Evolutionary conservation across 2,888 invertebrate genomes (phyloP), one percentile per base, ranked within the genome.

Genomic region (Caenorhabditis sinica): DNA sequence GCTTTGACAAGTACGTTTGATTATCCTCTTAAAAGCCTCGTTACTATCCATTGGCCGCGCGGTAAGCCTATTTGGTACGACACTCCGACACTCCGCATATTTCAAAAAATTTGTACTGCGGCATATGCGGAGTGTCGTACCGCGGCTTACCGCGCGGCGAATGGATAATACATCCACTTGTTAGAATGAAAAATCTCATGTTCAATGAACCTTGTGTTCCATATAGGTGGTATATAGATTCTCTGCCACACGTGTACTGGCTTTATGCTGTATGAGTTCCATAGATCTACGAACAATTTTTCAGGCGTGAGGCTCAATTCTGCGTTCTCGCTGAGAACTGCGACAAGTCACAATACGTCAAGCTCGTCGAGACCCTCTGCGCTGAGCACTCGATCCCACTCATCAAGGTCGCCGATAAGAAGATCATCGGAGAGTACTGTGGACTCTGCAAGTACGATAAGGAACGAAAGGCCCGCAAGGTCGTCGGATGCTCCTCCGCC

Each of bases 401-500:
- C 86, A 96, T 99, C 89, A 96, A 96, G 95, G 97, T 94, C 25
- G 98, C 98, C 93, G 97, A 97, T 94, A 98, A 98, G 95, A 98
- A 98, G 94, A 97, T 97, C 93, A 95, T 99, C 77, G 99, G 99
- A 65, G 99, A 99, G 95, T 98, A 98, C 98, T 96, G 97, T 65
- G 99, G 99, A 89, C 95, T 99, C 84, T 99, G 99, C 95, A 99
- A 99, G 95, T 97, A 98, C 93, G 99, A 99, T 95, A 97, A 96
- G 93, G 97, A 98, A 91, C 99, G 99, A 93, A 98, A 98, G 93
- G 97, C 99, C 86, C 95, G 99, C 91, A 99, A 99, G 95, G 85
- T 87, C 40, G 97, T 98, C 90, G 97, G 97, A 75, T 98, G 98
- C 95, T 97, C 97, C 5, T 97, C 97, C 93, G 97, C 98, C 86